phyloP scores from a whole-genome alignment of 2,797 vertebrate species.

The Enteromius trimaculatus region DNA sequence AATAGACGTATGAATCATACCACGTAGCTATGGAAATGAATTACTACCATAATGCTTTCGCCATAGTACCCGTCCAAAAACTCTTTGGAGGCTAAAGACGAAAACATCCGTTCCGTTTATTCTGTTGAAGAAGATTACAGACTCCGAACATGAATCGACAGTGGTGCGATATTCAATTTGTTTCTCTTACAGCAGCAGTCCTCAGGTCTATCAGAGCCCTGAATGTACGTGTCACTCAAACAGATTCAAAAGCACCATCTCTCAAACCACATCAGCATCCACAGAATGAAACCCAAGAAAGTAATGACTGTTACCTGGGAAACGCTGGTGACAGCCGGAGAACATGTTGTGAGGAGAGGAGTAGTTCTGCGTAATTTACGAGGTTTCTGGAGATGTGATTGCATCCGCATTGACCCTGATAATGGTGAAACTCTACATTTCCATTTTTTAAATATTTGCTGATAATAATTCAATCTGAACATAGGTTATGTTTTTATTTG shows the following conservation, averaged over 20 bases:
- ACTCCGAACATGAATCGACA: background rate
- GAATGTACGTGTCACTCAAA: conserved; percentile 36
- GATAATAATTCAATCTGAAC: background rate
- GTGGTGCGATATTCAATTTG: background rate
- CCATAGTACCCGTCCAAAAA: background rate
- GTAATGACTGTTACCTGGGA: conserved; percentile 61
- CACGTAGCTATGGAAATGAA: background rate
- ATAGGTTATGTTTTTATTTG: background rate
- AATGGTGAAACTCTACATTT: conserved; percentile 26
- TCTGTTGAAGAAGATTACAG: background rate
- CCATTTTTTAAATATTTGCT: background rate
- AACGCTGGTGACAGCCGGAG: conserved; percentile 39
- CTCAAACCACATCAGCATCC: conserved; percentile 49
- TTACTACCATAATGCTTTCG: background rate
- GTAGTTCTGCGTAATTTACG: conserved; percentile 8
- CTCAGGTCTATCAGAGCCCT: background rate
- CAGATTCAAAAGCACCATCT: conserved; percentile 20
- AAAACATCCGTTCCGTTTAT: background rate
- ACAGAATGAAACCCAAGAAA: conserved; percentile 44
- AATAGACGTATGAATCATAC: background rate
- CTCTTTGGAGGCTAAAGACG: background rate
- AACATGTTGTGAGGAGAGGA: conserved; percentile 13
- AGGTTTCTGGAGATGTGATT: conserved; percentile 1
- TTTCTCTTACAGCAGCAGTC: background rate
- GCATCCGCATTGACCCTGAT: conserved; percentile 14